Percentiles rank a stretch among this genome's conserved stretches.
Conservation (phyloP, 2,113 vertebrate species). For the Verasper variegatus region DNA sequence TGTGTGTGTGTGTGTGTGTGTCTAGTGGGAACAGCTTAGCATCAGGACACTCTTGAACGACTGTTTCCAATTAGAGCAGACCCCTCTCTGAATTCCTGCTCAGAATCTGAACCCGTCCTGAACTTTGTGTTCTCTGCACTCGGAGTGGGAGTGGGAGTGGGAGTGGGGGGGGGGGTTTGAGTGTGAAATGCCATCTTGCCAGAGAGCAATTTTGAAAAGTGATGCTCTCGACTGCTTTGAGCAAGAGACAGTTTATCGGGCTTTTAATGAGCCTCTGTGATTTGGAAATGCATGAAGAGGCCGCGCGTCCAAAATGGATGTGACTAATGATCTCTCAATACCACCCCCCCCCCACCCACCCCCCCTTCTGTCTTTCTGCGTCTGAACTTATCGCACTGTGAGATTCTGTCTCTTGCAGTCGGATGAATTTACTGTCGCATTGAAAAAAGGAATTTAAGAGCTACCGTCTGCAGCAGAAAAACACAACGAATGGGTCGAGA, state of each 20-base stretch:
- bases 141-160: background rate
- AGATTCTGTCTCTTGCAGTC: background rate
- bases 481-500: no score
- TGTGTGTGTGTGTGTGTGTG: slow-evolving; percentile 2
- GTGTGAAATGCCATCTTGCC: slow-evolving; percentile 25
- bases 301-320: slow-evolving; percentile 29
- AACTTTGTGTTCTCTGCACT: slow-evolving; percentile 45
- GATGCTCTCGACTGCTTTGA: slow-evolving; percentile 50
- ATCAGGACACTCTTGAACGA: slow-evolving; percentile 10
- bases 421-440: background rate
- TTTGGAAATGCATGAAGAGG: slow-evolving; percentile 25
- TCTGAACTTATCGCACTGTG: background rate
- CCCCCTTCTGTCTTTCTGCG: background rate
- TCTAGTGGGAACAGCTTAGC: slow-evolving; percentile 1
- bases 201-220: slow-evolving; percentile 44
- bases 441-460: background rate
- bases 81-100: slow-evolving; percentile 7
- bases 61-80: slow-evolving; percentile 61
- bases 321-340: slow-evolving; percentile 27
- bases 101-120: slow-evolving; percentile 41
- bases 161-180: background rate
- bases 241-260: slow-evolving; percentile 40
- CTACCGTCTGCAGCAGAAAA: no score
- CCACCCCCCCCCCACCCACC: background rate
- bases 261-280: slow-evolving; percentile 53